Percentiles rank a stretch among this genome's conserved stretches.
These are phyloP conservation scores for Chlorodrepanis virens DNA, from an alignment of 2,113 vertebrate genomes.

Conservation along the genomic window DNA sequence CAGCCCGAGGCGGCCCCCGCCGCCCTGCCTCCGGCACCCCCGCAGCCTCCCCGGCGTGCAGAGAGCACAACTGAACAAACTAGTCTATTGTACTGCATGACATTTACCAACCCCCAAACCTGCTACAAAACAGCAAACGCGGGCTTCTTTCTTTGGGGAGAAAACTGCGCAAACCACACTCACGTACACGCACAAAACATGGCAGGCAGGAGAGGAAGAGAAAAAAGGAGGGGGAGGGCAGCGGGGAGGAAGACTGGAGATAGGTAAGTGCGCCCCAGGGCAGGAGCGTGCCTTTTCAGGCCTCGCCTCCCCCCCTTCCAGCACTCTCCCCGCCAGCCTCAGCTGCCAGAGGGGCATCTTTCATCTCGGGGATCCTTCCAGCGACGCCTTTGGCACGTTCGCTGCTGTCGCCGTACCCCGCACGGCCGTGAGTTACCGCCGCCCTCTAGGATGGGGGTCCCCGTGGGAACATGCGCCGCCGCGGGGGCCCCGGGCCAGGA, in stretches of 20 bases:
- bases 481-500: not conserved
- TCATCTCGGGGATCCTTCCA: not conserved
- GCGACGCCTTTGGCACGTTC: not conserved
- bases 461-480: not conserved
- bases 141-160: not conserved
- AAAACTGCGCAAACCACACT: not conserved
- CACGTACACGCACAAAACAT: not conserved
- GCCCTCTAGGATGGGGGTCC: not conserved
- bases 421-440: not conserved
- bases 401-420: not conserved
- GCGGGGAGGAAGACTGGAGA: not conserved
- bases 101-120: constrained; percentile 29
- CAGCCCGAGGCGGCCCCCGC: not conserved
- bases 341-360: constrained; percentile 38
- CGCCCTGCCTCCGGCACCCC: not conserved
- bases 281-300: constrained; percentile 56
- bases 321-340: constrained; percentile 25
- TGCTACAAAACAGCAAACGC: constrained; percentile 16
- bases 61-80: constrained; percentile 10
- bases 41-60: not conserved
- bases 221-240: not conserved
- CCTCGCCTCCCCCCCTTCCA: constrained; percentile 26
- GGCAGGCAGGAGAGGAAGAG: not conserved
- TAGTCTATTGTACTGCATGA: constrained; percentile 27
- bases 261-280: constrained; percentile 53